Percentiles rank a stretch among this genome's conserved stretches.
These are phyloP conservation scores for Oppia nitens DNA, from an alignment of 1,140 invertebrate genomes.

Conservation along the genomic window DNA sequence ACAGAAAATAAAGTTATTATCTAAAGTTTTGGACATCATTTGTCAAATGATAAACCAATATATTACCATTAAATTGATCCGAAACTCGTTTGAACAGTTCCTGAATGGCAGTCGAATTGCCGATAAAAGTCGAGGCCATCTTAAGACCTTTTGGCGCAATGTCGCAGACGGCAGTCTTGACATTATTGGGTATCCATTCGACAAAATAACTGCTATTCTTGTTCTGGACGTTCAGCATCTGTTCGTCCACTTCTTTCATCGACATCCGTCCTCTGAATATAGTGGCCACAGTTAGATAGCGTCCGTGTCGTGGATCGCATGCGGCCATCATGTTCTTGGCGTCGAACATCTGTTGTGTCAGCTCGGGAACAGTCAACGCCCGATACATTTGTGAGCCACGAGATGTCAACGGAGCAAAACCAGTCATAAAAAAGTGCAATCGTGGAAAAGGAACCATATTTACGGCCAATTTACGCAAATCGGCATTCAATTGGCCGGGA, in stretches of 20 bases:
- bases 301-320: conserved; percentile 48
- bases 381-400: conserved; percentile 63
- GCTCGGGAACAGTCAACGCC: conserved; percentile 60
- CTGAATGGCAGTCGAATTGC: conserved; percentile 70
- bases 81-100: conserved; percentile 58
- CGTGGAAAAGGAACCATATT: conserved; percentile 94
- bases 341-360: conserved; percentile 68
- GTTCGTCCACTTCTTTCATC: conserved; percentile 39
- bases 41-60: not conserved
- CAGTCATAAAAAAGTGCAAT: conserved; percentile 62
- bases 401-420: conserved; percentile 63
- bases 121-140: conserved; percentile 81
- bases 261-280: conserved; percentile 37
- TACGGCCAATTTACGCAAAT: conserved; percentile 82
- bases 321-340: conserved; percentile 57
- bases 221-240: conserved; percentile 44
- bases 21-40: too few relatives aligned
- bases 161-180: conserved; percentile 70
- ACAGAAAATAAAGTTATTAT: too few relatives aligned
- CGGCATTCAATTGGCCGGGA: conserved; percentile 47
- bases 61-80: conserved; percentile 46
- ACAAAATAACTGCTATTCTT: conserved; percentile 46
- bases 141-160: conserved; percentile 75
- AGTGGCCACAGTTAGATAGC: conserved; percentile 48
- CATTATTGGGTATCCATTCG: conserved; percentile 51